Conservation (phyloP, 2,113 vertebrate species). For the Perca flavescens region DNA sequence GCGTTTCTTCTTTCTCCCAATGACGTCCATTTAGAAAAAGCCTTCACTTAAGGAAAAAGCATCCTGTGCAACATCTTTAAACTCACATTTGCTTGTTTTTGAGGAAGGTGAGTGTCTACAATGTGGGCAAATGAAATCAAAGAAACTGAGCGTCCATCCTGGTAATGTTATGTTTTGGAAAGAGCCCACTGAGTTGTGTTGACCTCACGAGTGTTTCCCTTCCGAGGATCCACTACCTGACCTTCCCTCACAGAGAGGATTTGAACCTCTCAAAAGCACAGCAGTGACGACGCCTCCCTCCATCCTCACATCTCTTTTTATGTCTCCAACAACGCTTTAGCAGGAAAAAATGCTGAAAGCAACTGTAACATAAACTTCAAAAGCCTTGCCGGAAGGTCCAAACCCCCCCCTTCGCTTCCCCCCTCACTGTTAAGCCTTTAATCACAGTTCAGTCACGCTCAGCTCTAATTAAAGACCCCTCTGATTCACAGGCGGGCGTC, state of each 20-base stretch:
- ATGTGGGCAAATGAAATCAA: not conserved
- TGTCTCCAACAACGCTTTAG: constrained; percentile 69
- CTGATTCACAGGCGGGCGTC: constrained; percentile 74
- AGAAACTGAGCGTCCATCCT: constrained; percentile 20
- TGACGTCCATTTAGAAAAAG: not conserved
- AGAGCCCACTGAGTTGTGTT: not conserved
- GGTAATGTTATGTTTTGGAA: constrained; percentile 29
- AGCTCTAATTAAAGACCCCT: constrained; percentile 86
- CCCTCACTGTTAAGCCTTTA: constrained; percentile 82
- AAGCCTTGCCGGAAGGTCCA: constrained; percentile 73
- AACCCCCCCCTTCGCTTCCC: constrained; percentile 39
- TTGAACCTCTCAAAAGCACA: constrained; percentile 33
- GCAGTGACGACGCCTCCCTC: constrained; percentile 38
- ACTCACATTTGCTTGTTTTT: not conserved
- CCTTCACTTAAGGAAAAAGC: not conserved
- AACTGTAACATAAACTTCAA: constrained; percentile 81
- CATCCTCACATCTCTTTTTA: constrained; percentile 55
- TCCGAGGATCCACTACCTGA: constrained; percentile 46
- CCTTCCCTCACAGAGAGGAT: constrained; percentile 33
- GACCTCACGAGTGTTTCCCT: constrained; percentile 22
- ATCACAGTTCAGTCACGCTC: constrained; percentile 87
- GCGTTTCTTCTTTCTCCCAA: not conserved
- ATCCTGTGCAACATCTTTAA: not conserved
- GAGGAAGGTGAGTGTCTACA: not conserved
- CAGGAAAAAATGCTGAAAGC: constrained; percentile 72